These are phyloP conservation scores for Nomada lathburiana DNA, from an alignment of 2,888 invertebrate genomes.

Conservation along the genomic window DNA sequence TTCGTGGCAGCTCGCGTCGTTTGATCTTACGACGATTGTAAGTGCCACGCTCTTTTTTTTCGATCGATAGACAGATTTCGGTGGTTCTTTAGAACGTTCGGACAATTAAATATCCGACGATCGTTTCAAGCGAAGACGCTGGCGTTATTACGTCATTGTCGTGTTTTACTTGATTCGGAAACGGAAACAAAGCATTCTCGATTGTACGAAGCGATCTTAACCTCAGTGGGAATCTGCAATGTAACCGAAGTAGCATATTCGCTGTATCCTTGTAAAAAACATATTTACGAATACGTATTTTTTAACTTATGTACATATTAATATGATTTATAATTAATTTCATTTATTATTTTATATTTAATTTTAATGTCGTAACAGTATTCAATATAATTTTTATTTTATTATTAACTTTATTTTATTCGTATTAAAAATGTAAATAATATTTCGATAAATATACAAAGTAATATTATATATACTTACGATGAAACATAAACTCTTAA, in stretches of 20 bases:
- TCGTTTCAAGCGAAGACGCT: constrained; percentile 30
- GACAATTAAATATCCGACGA: not conserved
- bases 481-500: not conserved
- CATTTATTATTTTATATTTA: not conserved
- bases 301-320: not conserved
- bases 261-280: not conserved
- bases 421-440: too few relatives aligned
- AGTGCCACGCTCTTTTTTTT: not conserved
- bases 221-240: not conserved
- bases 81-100: not conserved
- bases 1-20: not conserved
- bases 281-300: not conserved
- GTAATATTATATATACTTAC: too few relatives aligned
- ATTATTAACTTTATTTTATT: too few relatives aligned
- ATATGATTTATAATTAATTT: too few relatives aligned
- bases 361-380: not conserved
- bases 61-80: not conserved
- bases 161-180: constrained; percentile 45
- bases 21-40: constrained; percentile 6
- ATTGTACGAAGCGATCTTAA: constrained; percentile 16
- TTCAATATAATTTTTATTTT: not conserved
- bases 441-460: too few relatives aligned
- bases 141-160: constrained; percentile 54
- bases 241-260: not conserved
- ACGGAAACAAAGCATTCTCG: constrained; percentile 49